phyloP scores from a whole-genome alignment of 2,797 vertebrate species.

The Muscicapa comitata region DNA sequence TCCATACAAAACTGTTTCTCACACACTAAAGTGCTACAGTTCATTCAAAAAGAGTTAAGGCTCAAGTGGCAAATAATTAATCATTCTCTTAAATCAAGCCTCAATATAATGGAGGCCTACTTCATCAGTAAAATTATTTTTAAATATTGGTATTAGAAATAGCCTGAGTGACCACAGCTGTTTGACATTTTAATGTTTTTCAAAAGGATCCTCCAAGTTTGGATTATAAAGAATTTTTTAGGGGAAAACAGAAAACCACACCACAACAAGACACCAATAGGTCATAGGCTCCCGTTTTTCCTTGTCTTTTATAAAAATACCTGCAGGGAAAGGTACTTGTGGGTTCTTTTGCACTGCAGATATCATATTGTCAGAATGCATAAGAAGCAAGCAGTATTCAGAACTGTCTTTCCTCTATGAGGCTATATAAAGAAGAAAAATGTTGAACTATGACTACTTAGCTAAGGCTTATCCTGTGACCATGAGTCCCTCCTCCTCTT shows the following conservation, averaged over 20 bases:
- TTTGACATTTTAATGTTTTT: conserved; percentile 7
- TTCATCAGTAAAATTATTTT: background rate
- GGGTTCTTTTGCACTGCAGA: background rate
- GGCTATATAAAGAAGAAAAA: background rate
- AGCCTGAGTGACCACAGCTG: background rate
- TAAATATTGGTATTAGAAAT: background rate
- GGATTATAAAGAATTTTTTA: background rate
- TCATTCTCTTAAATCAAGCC: background rate
- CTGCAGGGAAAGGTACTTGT: background rate
- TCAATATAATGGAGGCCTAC: background rate
- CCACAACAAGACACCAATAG: background rate
- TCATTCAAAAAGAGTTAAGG: background rate
- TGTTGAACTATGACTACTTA: background rate
- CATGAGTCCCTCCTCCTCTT: background rate
- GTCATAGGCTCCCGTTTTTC: background rate
- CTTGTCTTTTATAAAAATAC: background rate
- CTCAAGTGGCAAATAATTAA: background rate
- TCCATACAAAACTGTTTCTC: background rate
- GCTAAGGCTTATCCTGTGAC: background rate
- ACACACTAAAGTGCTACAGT: background rate
- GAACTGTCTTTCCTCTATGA: background rate
- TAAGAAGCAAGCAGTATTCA: background rate
- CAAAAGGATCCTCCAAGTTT: background rate
- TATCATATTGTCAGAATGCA: background rate
- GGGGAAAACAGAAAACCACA: background rate